Conservation (phyloP, 2,888 invertebrate genomes). For the Hyles lineata region DNA sequence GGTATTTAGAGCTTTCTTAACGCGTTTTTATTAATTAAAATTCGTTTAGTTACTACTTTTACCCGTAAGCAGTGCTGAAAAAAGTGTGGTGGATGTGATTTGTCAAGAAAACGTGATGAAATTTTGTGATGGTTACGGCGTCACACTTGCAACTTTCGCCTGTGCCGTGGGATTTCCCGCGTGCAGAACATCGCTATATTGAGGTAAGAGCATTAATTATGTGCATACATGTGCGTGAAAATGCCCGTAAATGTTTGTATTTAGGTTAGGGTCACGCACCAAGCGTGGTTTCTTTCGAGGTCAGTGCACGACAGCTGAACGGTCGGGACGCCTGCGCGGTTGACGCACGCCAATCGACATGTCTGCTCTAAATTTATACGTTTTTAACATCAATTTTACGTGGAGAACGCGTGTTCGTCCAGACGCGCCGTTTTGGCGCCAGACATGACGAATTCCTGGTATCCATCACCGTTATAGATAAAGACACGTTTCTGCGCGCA, state of each 20-base stretch:
- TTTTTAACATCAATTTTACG: conserved; percentile 55
- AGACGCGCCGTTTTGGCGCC: conserved; percentile 44
- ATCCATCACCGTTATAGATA: conserved; percentile 32
- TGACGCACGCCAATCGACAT: conserved; percentile 72
- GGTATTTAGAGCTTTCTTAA: conserved; percentile 60
- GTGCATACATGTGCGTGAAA: conserved; percentile 37
- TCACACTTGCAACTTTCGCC: conserved; percentile 77
- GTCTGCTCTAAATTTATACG: conserved; percentile 72
- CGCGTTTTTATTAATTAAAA: conserved; percentile 69
- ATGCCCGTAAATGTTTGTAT: conserved; percentile 43
- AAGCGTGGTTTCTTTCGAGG: conserved; percentile 79
- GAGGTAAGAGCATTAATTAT: conserved; percentile 56
- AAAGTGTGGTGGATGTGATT: conserved; percentile 61
- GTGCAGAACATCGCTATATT: conserved; percentile 58
- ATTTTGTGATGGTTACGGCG: conserved; percentile 67
- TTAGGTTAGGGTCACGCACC: conserved; percentile 72
- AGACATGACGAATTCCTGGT: conserved; percentile 43
- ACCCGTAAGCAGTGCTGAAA: conserved; percentile 48
- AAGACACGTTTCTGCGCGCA: background rate
- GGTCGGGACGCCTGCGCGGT: conserved; percentile 76
- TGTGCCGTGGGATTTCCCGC: conserved; percentile 75
- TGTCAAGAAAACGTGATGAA: conserved; percentile 72
- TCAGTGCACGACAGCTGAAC: conserved; percentile 78
- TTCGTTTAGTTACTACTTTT: conserved; percentile 44
- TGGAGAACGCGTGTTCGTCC: conserved; percentile 46